Conservation (phyloP, 2,888 invertebrate species). For the Plusia festucae region DNA sequence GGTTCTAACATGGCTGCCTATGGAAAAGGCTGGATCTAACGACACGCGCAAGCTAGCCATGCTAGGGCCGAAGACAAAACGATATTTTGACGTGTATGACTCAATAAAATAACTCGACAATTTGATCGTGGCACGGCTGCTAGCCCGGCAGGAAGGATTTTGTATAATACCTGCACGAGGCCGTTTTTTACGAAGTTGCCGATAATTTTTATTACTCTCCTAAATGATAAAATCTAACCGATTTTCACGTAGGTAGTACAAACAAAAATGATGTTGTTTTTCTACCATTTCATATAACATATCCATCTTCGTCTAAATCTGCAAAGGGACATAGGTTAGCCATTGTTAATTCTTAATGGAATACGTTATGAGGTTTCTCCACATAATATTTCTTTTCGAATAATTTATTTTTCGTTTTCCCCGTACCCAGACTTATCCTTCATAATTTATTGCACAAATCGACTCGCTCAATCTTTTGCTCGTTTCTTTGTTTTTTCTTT, state of each 20-base stretch:
- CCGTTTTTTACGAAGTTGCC: too few relatives aligned
- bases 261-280: background rate
- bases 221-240: too few relatives aligned
- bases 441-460: conserved; percentile 50
- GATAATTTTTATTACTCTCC: too few relatives aligned
- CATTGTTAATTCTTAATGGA: conserved; percentile 41
- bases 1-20: too few relatives aligned
- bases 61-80: too few relatives aligned
- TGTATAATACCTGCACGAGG: too few relatives aligned
- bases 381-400: conserved; percentile 49
- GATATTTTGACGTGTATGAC: too few relatives aligned
- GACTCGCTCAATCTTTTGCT: conserved; percentile 38
- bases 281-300: conserved; percentile 10
- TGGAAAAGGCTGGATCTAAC: too few relatives aligned
- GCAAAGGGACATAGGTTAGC: conserved; percentile 7
- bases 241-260: background rate
- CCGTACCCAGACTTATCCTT: conserved; percentile 27
- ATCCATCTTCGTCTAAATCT: background rate
- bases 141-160: too few relatives aligned
- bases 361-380: conserved; percentile 31
- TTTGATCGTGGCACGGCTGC: too few relatives aligned
- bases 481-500: conserved; percentile 25
- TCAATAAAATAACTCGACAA: too few relatives aligned
- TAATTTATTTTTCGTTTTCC: conserved; percentile 50
- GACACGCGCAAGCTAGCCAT: too few relatives aligned